Evolutionary conservation across 2,113 vertebrate species (phyloP).

Genomic region (Oreochromis spilurus): DNA sequence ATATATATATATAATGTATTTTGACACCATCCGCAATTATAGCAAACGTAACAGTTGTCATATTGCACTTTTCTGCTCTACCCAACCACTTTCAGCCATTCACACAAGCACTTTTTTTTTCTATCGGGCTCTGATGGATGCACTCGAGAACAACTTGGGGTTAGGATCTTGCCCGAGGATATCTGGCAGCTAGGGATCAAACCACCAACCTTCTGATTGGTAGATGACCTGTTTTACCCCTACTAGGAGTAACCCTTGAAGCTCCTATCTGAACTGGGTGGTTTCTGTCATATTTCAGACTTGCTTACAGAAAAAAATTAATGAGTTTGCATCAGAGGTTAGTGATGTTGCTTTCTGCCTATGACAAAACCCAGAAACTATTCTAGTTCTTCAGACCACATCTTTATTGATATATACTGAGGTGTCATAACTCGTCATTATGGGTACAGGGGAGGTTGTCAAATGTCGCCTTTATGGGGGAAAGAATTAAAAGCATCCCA

Average conservation of each 20-base stretch:
- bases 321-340: neutral
- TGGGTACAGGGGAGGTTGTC: neutral
- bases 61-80: neutral
- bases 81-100: neutral
- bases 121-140: neutral
- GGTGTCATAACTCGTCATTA: neutral
- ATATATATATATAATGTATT: neutral
- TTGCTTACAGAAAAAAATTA: rapidly evolving
- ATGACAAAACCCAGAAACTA: neutral
- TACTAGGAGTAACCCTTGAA: neutral
- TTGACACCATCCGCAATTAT: neutral
- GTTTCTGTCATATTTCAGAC: neutral
- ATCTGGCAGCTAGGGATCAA: neutral
- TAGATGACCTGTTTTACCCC: neutral
- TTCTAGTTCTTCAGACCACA: neutral
- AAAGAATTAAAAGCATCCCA: neutral
- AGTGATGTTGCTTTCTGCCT: neutral
- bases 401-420: neutral
- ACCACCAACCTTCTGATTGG: neutral
- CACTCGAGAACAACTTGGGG: neutral
- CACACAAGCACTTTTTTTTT: neutral
- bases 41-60: neutral
- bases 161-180: neutral
- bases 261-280: neutral
- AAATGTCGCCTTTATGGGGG: neutral